These are phyloP conservation scores for Sympetrum striolatum DNA, from an alignment of 2,888 invertebrate species.

Conservation along the genomic window DNA sequence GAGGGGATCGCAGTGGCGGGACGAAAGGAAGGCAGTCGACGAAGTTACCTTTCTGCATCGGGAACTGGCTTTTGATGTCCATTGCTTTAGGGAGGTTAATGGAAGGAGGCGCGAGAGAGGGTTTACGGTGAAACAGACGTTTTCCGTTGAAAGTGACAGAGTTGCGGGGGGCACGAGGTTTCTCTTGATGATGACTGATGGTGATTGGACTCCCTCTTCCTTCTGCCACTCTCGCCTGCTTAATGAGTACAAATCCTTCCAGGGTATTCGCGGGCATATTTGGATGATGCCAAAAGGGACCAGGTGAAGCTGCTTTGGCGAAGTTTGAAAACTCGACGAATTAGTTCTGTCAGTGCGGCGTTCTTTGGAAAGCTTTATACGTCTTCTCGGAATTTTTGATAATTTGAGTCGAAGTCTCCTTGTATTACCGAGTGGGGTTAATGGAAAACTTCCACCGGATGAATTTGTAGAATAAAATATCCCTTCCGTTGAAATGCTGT, in stretches of 20 bases:
- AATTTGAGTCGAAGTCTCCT: conserved; percentile 30
- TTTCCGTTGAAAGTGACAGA: conserved; percentile 13
- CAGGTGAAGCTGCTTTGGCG: conserved; percentile 28
- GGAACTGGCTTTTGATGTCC: conserved; percentile 11
- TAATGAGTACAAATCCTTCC: conserved; percentile 40
- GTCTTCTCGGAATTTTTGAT: conserved; percentile 34
- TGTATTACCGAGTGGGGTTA: neutral
- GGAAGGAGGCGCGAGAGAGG: neutral
- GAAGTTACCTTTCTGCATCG: neutral
- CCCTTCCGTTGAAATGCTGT: neutral
- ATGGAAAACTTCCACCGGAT: neutral
- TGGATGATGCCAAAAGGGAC: neutral
- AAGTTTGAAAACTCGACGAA: conserved; percentile 41
- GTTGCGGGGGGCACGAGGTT: neutral
- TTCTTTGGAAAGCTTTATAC: conserved; percentile 32
- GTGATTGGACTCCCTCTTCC: too few species aligned
- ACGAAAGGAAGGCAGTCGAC: neutral
- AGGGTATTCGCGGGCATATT: neutral
- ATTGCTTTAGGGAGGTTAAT: neutral
- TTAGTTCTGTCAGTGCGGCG: conserved; percentile 21
- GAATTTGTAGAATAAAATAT: too few species aligned
- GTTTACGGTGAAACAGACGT: neutral
- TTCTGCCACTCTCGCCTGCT: conserved; percentile 30
- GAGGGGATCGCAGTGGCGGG: too few species aligned
- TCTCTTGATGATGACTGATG: conserved; percentile 34